Base-by-base conservation (phyloP, 2,113 vertebrate species). In the Etheostoma cragini region DNA sequence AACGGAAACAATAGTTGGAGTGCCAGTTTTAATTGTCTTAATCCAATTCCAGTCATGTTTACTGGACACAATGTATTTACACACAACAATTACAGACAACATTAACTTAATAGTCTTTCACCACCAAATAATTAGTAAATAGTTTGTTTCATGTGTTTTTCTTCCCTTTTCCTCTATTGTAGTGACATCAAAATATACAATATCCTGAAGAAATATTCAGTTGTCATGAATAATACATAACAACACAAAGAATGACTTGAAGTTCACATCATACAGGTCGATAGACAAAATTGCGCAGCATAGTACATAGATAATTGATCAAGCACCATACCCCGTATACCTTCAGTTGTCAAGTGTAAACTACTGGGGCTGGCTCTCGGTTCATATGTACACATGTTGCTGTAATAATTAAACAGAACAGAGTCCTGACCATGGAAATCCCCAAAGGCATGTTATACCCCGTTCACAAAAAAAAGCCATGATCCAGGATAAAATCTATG, bases 291-390 rank as follows among this genome's bases (percentile, higher is more conserved):
- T 4, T 38, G 8, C 53, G 24, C 14, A 53, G n/a, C 42, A 56
- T 11, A 42, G 61, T 49, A 22, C 26, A 69, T n/a, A 47, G 21
- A 57, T 54, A 45, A 50, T 17, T 74, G 14, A 72, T 46, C 1
- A 56, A 86, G 70, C 64, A 83, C 79, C 83, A 75, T 74, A n/a
- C 67, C 47, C 30, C 68, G 33, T 72, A 69, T 54, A 56, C 71
- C 74, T 85, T 76, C n/a, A 80, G 35, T 61, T 65, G 24, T 47
- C 49, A 22, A 61, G 26, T 72, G 54, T 77, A 79, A 87, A 88
- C 70, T 62, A 58, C 8, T 56, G 62, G 8, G 11, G n/a, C 15
- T 54, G 35, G 63, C 49, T 35, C 19, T 62, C 45, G 21, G 50
- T 70, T 50, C 22, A 49, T 42, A 46, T n/a, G 1, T 11, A 22